Percentiles rank a stretch among this genome's conserved stretches.
Conservation (phyloP, 1,140 invertebrate species). For the Drosophila albomicans region DNA sequence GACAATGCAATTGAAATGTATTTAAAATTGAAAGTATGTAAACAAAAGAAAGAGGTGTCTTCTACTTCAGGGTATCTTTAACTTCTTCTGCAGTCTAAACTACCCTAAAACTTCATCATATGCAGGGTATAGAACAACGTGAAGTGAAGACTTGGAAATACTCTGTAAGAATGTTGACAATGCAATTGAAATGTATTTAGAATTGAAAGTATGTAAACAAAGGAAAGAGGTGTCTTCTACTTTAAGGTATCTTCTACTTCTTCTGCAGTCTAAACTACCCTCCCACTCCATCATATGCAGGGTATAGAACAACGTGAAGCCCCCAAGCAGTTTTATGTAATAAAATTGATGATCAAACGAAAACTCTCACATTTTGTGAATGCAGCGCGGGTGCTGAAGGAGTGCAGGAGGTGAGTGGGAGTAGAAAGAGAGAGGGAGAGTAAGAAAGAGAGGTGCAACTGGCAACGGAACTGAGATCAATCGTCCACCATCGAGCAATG, state of each 20-base stretch:
- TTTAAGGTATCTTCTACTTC: too few relatives aligned
- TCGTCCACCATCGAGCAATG: slow-evolving; percentile 44
- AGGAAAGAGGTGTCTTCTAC: too few relatives aligned
- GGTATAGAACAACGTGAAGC: slow-evolving; percentile 47
- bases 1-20: neutral
- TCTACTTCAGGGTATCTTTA: too few relatives aligned
- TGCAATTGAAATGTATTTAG: neutral
- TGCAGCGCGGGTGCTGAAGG: neutral
- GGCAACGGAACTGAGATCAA: slow-evolving; percentile 77
- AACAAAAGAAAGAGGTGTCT: too few relatives aligned
- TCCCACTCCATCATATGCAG: neutral
- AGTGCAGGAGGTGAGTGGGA: neutral
- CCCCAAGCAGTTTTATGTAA: slow-evolving; percentile 54
- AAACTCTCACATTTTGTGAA: slow-evolving; percentile 70
- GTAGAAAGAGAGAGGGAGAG: slow-evolving; percentile 1
- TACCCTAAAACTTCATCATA: neutral
- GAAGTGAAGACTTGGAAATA: slow-evolving; percentile 30
- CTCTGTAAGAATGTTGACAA: neutral
- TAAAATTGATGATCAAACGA: slow-evolving; percentile 82
- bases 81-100: neutral
- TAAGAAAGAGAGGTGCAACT: neutral
- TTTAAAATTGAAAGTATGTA: neutral
- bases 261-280: neutral
- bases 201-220: neutral
- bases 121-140: slow-evolving; percentile 29